phyloP scores from a whole-genome alignment of 2,113 vertebrate genomes.

The Thryonomys swinderianus region DNA sequence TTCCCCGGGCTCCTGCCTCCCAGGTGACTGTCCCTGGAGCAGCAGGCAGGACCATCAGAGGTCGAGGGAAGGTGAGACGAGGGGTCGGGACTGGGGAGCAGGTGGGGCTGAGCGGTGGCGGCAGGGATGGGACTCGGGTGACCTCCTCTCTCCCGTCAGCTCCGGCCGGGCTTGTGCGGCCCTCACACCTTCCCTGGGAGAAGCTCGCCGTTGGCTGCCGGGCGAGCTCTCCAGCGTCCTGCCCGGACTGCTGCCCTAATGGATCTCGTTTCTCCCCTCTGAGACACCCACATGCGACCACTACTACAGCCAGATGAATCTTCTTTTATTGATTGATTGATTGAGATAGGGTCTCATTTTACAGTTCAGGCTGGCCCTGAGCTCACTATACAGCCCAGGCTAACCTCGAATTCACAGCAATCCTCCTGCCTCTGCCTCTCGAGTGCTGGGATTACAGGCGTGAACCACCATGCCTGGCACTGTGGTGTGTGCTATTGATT shows the following conservation, averaged over 20 bases:
- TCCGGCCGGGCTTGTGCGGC: not conserved
- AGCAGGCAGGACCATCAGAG: not conserved
- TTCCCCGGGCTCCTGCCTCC: not conserved
- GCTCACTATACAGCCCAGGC: too few relatives aligned
- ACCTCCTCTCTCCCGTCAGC: not conserved
- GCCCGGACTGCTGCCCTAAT: conserved; percentile 59
- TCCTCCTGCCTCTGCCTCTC: too few relatives aligned
- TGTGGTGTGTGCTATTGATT: too few relatives aligned
- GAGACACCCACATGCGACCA: not conserved
- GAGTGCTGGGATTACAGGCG: too few relatives aligned
- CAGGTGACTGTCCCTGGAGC: not conserved
- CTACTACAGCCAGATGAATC: conserved; percentile 71
- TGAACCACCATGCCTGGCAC: too few relatives aligned
- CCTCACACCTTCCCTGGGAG: not conserved
- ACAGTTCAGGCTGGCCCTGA: too few relatives aligned
- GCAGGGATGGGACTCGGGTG: not conserved
- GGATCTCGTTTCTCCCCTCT: conserved; percentile 44
- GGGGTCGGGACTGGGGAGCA: not conserved
- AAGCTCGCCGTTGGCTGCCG: not conserved
- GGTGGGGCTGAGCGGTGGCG: not conserved
- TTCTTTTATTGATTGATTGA: conserved; percentile 51
- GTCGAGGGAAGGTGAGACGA: not conserved
- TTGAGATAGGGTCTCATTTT: too few relatives aligned
- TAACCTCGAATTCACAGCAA: too few relatives aligned
- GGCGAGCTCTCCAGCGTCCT: conserved; percentile 13